phyloP scores from a whole-genome alignment of 2,797 vertebrate species.

The Psittacula derbiana region DNA sequence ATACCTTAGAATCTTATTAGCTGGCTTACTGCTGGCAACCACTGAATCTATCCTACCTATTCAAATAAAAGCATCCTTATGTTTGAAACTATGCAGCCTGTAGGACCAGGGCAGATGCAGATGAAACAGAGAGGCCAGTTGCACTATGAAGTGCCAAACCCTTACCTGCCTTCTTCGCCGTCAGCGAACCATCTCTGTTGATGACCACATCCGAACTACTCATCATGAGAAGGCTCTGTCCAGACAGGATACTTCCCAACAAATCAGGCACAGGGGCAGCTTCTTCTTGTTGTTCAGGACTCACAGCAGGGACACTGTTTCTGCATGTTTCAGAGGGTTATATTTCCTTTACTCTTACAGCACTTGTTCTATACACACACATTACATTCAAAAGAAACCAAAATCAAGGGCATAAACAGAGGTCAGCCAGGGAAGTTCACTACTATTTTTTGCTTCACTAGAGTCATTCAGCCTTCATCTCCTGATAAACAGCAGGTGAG shows the following conservation, averaged over 20 bases:
- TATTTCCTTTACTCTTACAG: conserved; percentile 55
- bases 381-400: conserved; percentile 37
- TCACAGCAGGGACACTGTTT: conserved; percentile 67
- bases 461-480: background rate
- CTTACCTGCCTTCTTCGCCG: conserved; percentile 83
- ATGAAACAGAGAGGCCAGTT: background rate
- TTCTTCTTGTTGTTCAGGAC: conserved; percentile 75
- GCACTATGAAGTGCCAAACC: background rate
- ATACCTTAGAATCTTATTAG: background rate
- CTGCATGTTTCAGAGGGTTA: conserved; percentile 66
- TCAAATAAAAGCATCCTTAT: background rate
- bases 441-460: background rate
- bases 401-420: conserved; percentile 2
- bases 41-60: background rate
- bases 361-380: conserved; percentile 40
- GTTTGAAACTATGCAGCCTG: background rate
- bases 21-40: background rate
- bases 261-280: conserved; percentile 88
- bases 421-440: background rate
- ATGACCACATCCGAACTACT: conserved; percentile 91
- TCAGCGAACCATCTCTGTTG: conserved; percentile 93
- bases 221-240: conserved; percentile 94
- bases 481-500: background rate
- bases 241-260: conserved; percentile 91
- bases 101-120: background rate